Evolutionary conservation across 2,888 invertebrate genomes (phyloP).

Genomic region (Tinea semifulvella): DNA sequence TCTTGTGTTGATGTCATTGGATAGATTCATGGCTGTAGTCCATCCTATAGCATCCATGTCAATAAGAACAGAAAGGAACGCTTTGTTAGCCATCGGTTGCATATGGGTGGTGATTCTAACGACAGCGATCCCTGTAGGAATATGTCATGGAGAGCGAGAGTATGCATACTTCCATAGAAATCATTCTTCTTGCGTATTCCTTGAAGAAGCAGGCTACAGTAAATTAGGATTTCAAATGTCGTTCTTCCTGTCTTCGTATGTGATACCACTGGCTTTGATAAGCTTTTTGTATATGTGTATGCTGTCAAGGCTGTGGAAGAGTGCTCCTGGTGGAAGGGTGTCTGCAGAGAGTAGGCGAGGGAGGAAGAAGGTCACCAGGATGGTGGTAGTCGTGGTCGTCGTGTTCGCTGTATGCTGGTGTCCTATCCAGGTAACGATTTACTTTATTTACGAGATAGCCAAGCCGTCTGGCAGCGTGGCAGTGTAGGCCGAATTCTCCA

Average conservation of each 20-base stretch:
- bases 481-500: no score
- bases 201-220: constrained; percentile 69
- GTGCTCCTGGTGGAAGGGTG: constrained; percentile 81
- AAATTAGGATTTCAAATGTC: constrained; percentile 75
- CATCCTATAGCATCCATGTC: constrained; percentile 91
- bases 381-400: constrained; percentile 91
- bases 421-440: constrained; percentile 87
- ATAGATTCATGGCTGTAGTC: constrained; percentile 92
- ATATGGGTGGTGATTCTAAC: constrained; percentile 85
- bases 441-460: constrained; percentile 24
- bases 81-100: constrained; percentile 78
- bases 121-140: constrained; percentile 79
- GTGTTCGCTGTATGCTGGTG: constrained; percentile 95
- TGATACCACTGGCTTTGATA: constrained; percentile 86
- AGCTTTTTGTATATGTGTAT: constrained; percentile 89
- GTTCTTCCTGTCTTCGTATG: constrained; percentile 89
- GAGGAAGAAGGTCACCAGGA: constrained; percentile 88
- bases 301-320: constrained; percentile 87
- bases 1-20: constrained; percentile 91
- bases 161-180: constrained; percentile 70
- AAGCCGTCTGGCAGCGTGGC: no score
- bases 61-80: constrained; percentile 82
- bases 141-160: constrained; percentile 79
- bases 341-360: constrained; percentile 85
- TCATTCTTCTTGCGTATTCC: constrained; percentile 75